Base-by-base conservation (phyloP, 2,888 invertebrate genomes). In the Chymomyza amoena region DNA sequence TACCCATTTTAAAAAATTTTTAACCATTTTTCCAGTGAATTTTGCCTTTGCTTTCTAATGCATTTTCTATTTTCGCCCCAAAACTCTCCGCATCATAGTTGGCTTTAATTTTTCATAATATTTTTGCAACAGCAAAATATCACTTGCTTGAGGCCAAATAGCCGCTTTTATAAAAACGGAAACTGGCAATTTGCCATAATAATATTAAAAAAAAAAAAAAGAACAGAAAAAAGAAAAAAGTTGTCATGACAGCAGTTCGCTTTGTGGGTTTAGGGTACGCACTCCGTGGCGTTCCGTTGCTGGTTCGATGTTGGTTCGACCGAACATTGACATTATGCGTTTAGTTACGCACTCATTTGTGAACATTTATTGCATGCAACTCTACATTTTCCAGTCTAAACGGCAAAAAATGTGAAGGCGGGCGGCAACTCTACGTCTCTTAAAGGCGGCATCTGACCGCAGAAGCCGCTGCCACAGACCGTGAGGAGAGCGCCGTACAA, bases 291-390 rank as follows among this genome's bases (percentile, higher is more conserved):
- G 67, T 69, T 70, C 32, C 52, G 28, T 45, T 61, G n/a, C 59
- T 18, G 36, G 20, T 9, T 18, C 15, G 28, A 62, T 56, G 60
- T 13, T 13, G 16, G 16, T 20, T 51, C 52, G 51, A 18, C 20
- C 70, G 75, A 74, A 59, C 79, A 78, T 74, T 87, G 87, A 77
- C 75, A 80, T 85, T 81, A 81, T 85, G 77, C 81, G 84, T 85
- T 85, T 85, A 83, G 84, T 85, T 87, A 87, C 87, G 87, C 84
- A 85, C 80, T 81, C 75, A 78, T 69, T 77, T 72, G 61, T 68
- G 32, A 39, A 60, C 70, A 76, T 80, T 83, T 76, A 74, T 70
- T 75, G 78, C 85, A 87, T 85, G 87, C 84, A 85, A 87, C 75
- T 76, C 72, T 20, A 73, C 73, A 75, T 81, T 80, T 71, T 72